Evolutionary conservation across 2,888 invertebrate genomes (phyloP).

Genomic region (Rhagonycha lutea): DNA sequence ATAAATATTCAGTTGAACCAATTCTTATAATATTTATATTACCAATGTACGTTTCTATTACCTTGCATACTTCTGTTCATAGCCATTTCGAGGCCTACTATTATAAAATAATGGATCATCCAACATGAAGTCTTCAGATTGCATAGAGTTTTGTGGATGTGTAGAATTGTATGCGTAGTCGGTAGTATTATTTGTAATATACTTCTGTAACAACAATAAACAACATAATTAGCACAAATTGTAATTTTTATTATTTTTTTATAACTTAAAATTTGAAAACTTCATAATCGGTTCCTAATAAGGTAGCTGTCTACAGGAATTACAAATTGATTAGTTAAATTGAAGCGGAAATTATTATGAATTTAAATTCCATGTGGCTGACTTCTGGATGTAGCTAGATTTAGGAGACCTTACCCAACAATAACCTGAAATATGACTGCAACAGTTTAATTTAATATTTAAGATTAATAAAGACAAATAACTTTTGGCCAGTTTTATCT

Average conservation of each 20-base stretch:
- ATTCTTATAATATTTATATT: not conserved
- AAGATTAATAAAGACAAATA: no score
- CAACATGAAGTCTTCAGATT: conserved; percentile 51
- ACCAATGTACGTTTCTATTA: conserved; percentile 41
- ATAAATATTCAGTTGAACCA: not conserved
- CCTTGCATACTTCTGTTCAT: conserved; percentile 62
- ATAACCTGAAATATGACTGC: no score
- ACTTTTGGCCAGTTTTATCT: no score
- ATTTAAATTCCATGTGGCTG: no score
- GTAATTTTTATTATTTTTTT: not conserved
- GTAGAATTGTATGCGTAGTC: conserved; percentile 54
- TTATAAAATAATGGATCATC: conserved; percentile 84
- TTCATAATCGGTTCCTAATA: no score
- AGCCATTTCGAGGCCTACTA: conserved; percentile 73
- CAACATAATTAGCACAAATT: not conserved
- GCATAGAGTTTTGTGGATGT: conserved; percentile 54
- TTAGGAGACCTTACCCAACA: no score
- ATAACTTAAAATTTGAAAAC: no score
- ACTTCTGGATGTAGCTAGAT: no score
- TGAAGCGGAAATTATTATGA: no score
- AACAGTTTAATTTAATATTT: no score
- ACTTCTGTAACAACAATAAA: conserved; percentile 40
- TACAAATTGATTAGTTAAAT: no score
- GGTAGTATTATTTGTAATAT: conserved; percentile 49
- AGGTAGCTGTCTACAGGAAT: no score